Conservation (phyloP, 2,888 invertebrate species). For the Ormyrus labotus region DNA sequence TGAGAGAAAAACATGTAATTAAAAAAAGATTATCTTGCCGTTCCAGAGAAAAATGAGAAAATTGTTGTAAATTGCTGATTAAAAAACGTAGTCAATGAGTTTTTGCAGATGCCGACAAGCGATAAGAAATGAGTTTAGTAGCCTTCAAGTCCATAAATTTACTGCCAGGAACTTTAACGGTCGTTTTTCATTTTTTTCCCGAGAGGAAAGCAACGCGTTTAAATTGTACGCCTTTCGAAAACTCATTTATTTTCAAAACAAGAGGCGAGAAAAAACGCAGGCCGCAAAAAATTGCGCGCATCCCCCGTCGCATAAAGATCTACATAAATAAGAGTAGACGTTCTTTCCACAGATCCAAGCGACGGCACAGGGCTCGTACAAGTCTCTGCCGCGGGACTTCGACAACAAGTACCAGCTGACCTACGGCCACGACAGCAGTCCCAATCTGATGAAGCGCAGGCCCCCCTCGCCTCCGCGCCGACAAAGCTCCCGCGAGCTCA, state of each 20-base stretch:
- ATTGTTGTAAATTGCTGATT: background rate
- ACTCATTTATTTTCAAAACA: too few species aligned
- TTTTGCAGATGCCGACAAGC: too few species aligned
- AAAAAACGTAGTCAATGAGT: too few species aligned
- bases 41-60: too few species aligned
- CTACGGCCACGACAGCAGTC: constrained; percentile 78
- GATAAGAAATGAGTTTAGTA: too few species aligned
- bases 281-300: background rate
- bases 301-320: background rate
- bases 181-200: background rate
- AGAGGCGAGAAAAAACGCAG: too few species aligned
- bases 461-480: constrained; percentile 90
- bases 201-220: too few species aligned
- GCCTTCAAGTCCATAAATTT: too few species aligned
- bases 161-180: too few species aligned
- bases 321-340: constrained; percentile 41
- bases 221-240: too few species aligned
- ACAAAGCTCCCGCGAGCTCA: constrained; percentile 77
- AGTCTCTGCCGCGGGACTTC: constrained; percentile 78
- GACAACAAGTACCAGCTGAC: constrained; percentile 77
- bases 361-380: constrained; percentile 75
- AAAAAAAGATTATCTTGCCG: too few species aligned
- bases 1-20: too few species aligned
- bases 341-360: constrained; percentile 63
- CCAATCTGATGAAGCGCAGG: constrained; percentile 85